These are phyloP conservation scores for Nannoperca australis DNA, from an alignment of 2,797 vertebrate species.

Conservation along the genomic window DNA sequence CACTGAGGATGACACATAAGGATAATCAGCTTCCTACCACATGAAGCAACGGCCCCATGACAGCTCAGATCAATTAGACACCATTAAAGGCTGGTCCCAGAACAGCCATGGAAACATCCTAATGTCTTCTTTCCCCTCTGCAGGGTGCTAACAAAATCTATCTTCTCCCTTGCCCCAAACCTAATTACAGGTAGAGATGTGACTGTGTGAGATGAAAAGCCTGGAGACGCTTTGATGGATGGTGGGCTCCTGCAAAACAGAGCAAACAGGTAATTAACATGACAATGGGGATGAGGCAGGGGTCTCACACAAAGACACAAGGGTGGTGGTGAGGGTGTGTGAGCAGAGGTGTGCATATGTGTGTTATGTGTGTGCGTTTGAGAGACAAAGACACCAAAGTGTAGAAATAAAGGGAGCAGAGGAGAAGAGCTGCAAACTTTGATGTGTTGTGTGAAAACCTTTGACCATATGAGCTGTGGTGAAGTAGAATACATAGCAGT, in stretches of 20 bases:
- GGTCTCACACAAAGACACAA: constrained; percentile 77
- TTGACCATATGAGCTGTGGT: neutral
- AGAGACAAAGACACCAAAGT: constrained; percentile 57
- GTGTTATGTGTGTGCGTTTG: constrained; percentile 7
- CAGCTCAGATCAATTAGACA: constrained; percentile 82
- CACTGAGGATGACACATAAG: constrained; percentile 58
- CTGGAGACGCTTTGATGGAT: constrained; percentile 78
- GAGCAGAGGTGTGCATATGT: constrained; percentile 57
- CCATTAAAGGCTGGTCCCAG: constrained; percentile 77
- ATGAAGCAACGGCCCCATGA: constrained; percentile 66
- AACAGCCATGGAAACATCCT: constrained; percentile 75
- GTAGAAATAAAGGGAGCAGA: constrained; percentile 48
- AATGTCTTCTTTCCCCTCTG: constrained; percentile 68
- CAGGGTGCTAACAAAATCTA: constrained; percentile 78
- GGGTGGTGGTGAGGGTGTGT: constrained; percentile 37
- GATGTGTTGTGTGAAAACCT: constrained; percentile 63
- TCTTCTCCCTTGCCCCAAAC: constrained; percentile 73
- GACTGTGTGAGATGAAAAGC: constrained; percentile 74
- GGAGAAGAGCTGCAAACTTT: constrained; percentile 61
- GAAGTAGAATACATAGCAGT: constrained; percentile 52
- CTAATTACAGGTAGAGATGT: constrained; percentile 81
- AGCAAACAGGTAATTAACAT: constrained; percentile 80
- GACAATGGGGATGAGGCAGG: constrained; percentile 73
- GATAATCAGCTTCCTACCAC: constrained; percentile 69
- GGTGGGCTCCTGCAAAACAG: constrained; percentile 70